Base-by-base conservation (phyloP, 2,888 invertebrate genomes). In the Listrodromus nycthemerus region DNA sequence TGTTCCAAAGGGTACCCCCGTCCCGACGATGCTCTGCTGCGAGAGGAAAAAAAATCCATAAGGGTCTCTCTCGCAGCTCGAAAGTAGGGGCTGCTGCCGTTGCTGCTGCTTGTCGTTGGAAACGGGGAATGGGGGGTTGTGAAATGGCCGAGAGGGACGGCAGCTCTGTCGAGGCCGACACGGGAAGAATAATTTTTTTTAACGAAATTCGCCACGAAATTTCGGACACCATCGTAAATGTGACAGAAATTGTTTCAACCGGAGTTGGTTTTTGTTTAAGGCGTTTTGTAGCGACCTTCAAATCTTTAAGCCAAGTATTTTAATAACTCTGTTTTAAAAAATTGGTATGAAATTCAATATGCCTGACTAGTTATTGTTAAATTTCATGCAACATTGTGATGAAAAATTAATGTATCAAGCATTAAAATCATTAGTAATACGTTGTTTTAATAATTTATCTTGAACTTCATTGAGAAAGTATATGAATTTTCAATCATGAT, bases 1-100 rank as follows among this genome's bases (percentile, higher is more conserved):
- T 86, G 87, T 85, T 85, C 87, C 85, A 87, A 86, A 86, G 89
- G 86, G 89, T 88, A 89, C 86, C 89, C 89, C 89, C 88, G 74
- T 75, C 66, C 73, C 75, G 66, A 61, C 70, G 50, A 73, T 48
- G 70, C 78, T 30, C 88, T 85, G 87, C 88, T 86, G 81, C 77
- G 85, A 80, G 85, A 84, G 89, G 89, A 92, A 92, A 90, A 91
- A 92, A 92, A 92, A 92, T 92, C 92, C 90, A 92, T 92, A 92
- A 92, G 92, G 91, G 91, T 90, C 86, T 89, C 87, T 87, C 80
- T 83, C 77, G 81, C 77, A 82, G 69, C 79, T 76, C 85, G 78
- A 86, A 87, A 88, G 88, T 88, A 84, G 86, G 85, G 79, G 83
- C 86, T 58, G 58, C 16, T 24, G 58, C 21, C 16, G 86, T 86